phyloP scores from a whole-genome alignment of 2,797 vertebrate genomes.

The Clarias fuscus region DNA sequence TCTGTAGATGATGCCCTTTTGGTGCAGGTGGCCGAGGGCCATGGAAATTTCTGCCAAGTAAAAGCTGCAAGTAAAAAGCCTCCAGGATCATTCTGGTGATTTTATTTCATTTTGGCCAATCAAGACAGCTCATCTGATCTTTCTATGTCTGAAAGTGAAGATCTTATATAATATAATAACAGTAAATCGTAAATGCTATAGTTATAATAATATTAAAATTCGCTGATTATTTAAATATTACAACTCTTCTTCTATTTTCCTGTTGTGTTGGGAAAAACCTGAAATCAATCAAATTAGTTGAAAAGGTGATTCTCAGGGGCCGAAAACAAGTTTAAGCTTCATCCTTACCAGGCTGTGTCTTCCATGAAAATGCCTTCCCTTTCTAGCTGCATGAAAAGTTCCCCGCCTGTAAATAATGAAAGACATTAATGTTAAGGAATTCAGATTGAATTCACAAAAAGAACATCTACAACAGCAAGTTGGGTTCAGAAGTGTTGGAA shows the following conservation, averaged over 20 bases:
- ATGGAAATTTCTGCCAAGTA: constrained; percentile 99
- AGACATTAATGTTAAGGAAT: neutral
- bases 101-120: constrained; percentile 14
- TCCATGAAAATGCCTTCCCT: constrained; percentile 99
- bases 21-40: constrained; percentile 98
- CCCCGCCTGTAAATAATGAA: constrained; percentile 81
- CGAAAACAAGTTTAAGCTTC: neutral
- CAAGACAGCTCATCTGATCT: constrained; percentile 15
- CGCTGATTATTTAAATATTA: neutral
- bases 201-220: neutral
- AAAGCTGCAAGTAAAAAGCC: constrained; percentile 82
- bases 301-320: neutral
- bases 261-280: neutral
- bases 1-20: constrained; percentile 99
- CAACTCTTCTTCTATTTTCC: neutral
- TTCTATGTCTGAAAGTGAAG: constrained; percentile 25
- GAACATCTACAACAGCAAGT: neutral
- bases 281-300: neutral
- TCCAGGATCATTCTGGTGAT: constrained; percentile 53
- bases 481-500: neutral
- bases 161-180: constrained; percentile 22
- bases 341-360: constrained; percentile 95
- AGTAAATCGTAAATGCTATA: neutral
- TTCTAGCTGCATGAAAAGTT: constrained; percentile 99
- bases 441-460: neutral